Conservation (phyloP, 2,113 vertebrate genomes). For the Oophaga pumilio region DNA sequence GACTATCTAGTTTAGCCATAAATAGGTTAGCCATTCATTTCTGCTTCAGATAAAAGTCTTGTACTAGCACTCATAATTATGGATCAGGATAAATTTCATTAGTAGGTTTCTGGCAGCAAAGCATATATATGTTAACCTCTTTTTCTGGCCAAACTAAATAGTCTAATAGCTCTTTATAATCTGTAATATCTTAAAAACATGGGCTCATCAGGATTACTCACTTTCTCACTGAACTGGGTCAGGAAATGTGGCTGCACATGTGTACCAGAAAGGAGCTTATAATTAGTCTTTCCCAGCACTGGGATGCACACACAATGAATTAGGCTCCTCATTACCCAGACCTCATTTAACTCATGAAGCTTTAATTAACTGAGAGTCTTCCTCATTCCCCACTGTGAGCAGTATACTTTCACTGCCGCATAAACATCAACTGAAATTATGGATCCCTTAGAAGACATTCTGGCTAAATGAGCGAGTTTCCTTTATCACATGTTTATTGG, state of each 20-base stretch:
- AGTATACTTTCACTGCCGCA: conserved; percentile 44
- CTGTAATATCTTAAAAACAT: neutral
- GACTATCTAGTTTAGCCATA: neutral
- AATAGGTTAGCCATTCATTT: neutral
- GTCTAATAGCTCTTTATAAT: neutral
- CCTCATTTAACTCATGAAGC: conserved; percentile 52
- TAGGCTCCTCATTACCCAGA: conserved; percentile 48
- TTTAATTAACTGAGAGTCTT: conserved; percentile 55
- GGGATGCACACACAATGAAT: conserved; percentile 43
- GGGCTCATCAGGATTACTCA: conserved; percentile 11
- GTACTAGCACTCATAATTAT: neutral
- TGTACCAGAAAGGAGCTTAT: conserved; percentile 11
- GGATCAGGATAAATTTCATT: neutral
- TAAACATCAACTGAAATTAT: conserved; percentile 51
- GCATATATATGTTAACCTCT: neutral
- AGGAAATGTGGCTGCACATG: conserved; percentile 9
- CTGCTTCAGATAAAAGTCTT: neutral
- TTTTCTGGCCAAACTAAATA: neutral
- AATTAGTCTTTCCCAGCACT: conserved; percentile 46
- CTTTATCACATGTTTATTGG: conserved; percentile 51
- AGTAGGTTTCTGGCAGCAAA: neutral
- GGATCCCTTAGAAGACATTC: conserved; percentile 49
- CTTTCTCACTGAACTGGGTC: conserved; percentile 20
- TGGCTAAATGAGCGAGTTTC: conserved; percentile 51
- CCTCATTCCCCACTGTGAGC: conserved; percentile 36